Base-by-base conservation (phyloP, 2,113 vertebrate genomes). In the Tetrax tetrax region DNA sequence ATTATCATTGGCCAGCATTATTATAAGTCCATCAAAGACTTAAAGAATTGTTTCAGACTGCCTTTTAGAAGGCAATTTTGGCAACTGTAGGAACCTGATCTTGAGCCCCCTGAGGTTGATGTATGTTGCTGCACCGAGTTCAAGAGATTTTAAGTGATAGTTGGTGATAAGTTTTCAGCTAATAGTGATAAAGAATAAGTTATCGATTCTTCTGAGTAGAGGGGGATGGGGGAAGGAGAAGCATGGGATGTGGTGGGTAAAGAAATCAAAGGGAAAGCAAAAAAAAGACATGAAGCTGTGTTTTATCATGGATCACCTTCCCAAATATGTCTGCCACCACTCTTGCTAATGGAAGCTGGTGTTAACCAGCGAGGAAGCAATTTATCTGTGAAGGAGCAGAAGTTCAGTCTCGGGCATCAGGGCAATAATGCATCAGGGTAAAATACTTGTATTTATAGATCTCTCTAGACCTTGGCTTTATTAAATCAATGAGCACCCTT, bases 291-390 rank as follows among this genome's bases (percentile, higher is more conserved):
- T 0, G 1, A 93, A 93, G 76, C 87, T 93, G 82, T 83, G 89
- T 91, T 97, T 96, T 94, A 94, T 97, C 94, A 80, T 83, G 94
- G 93, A 65, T 94, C 90, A 95, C 84, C 91, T 96, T 95, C 82
- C 81, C 79, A 96, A 89, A 47, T 63, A 92, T 63, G 80, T 96
- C 91, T 94, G 95, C 86, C 89, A 95, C 90, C 91, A 87, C 87
- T 93, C 85, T 81, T 75, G 77, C 90, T 94, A 95, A 95, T 93
- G 95, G 96, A 94, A 93, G 93, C 57, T 94, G 75, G 89, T 95
- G 94, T 95, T 96, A 92, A 96, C 94, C 89, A 89, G 77, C 0
- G 3, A 96, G 96, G 96, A 96, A 96, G 93, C 94, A 94, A 96
- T 97, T 96, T 96, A 96, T 96, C 94, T 95, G 92, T 76, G 93